These are phyloP conservation scores for Priocnemis perturbator DNA, from an alignment of 2,888 invertebrate species.

Conservation along the genomic window DNA sequence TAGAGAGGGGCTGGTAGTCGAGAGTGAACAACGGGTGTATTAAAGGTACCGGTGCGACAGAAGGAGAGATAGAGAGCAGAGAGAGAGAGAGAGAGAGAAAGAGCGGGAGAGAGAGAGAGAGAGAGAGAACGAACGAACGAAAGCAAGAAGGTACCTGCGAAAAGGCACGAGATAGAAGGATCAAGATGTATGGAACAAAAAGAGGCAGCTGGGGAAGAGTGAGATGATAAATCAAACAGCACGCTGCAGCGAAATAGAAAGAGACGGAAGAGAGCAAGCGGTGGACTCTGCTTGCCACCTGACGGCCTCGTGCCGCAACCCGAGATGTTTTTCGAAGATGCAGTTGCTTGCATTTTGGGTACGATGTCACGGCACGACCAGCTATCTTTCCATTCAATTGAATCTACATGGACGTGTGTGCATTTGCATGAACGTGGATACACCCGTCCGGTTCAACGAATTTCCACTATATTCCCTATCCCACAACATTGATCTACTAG, in stretches of 20 bases:
- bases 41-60: not conserved
- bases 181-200: not conserved
- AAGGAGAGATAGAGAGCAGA: not conserved
- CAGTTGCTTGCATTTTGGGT: slow-evolving; percentile 62
- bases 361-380: slow-evolving; percentile 42
- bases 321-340: slow-evolving; percentile 61
- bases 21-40: not conserved
- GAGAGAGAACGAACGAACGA: slow-evolving; percentile 11
- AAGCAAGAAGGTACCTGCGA: not conserved
- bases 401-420: not conserved
- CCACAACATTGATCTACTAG: not conserved
- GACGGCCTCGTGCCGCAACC: slow-evolving; percentile 66
- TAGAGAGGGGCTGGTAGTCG: slow-evolving; percentile 21
- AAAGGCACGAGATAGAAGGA: slow-evolving; percentile 7
- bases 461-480: not conserved
- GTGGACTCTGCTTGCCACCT: slow-evolving; percentile 63
- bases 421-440: not conserved
- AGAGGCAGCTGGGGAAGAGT: slow-evolving; percentile 1
- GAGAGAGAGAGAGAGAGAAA: not conserved
- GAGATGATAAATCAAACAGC: not conserved
- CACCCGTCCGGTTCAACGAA: not conserved
- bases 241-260: slow-evolving; percentile 1
- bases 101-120: slow-evolving; percentile 4
- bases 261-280: not conserved
- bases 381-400: slow-evolving; percentile 24